Evolutionary conservation across 1,140 invertebrate genomes (phyloP).

Genomic region (Sminthurinus signatus): DNA sequence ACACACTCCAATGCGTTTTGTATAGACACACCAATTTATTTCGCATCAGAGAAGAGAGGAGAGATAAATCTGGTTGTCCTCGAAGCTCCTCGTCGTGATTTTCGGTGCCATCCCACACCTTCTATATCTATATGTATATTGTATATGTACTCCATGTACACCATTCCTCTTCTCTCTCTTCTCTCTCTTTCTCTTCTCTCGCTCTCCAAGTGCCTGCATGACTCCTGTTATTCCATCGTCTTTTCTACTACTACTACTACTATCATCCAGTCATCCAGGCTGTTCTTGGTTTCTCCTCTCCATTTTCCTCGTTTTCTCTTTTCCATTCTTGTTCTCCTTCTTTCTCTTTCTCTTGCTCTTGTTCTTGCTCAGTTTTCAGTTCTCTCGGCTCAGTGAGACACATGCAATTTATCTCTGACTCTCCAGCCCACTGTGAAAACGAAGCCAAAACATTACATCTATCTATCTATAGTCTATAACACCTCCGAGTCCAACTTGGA

Average conservation of each 20-base stretch:
- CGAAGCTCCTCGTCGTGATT: slow-evolving; percentile 8
- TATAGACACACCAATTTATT: slow-evolving; percentile 34
- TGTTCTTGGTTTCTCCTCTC: too few relatives aligned
- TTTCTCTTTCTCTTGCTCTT: not conserved
- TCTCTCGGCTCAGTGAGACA: slow-evolving; percentile 11
- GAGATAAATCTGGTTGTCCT: slow-evolving; percentile 29
- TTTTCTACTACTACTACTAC: too few relatives aligned
- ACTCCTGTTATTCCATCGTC: too few relatives aligned
- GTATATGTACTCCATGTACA: too few relatives aligned
- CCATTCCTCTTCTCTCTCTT: too few relatives aligned
- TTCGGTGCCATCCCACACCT: slow-evolving; percentile 17
- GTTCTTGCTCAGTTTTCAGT: slow-evolving; percentile 4
- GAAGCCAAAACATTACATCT: slow-evolving; percentile 19
- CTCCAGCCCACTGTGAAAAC: slow-evolving; percentile 17
- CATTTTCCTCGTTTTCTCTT: too few relatives aligned
- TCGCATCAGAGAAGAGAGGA: slow-evolving; percentile 31
- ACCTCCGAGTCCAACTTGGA: slow-evolving; percentile 14
- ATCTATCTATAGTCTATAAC: too few relatives aligned
- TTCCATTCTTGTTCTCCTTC: too few relatives aligned
- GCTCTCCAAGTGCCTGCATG: too few relatives aligned
- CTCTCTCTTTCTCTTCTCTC: too few relatives aligned
- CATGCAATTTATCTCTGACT: slow-evolving; percentile 20
- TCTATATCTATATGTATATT: not conserved
- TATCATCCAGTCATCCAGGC: too few relatives aligned
- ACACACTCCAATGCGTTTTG: slow-evolving; percentile 28